Evolutionary conservation across 2,797 vertebrate species (phyloP).

Genomic region (Rhinophrynus dorsalis): DNA sequence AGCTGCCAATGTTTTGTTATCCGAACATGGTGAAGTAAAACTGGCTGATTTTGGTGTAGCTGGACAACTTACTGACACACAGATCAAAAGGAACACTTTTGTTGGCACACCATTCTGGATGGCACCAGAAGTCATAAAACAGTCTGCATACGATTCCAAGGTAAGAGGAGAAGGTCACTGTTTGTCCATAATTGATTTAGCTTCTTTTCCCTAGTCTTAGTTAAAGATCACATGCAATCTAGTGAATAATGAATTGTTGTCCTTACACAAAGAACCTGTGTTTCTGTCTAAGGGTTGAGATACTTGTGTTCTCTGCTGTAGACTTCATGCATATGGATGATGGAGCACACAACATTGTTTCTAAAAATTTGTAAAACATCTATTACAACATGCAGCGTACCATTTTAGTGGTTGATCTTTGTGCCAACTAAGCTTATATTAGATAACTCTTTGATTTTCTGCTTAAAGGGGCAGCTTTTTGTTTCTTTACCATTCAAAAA

Average conservation of each 20-base stretch:
- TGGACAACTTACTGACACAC: conserved; percentile 94
- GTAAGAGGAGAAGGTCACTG: conserved; percentile 61
- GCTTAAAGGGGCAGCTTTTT: too few species aligned
- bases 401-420: background rate
- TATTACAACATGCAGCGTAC: background rate
- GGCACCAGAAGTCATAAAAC: conserved; percentile 98
- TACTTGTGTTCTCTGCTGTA: background rate
- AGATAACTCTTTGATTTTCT: too few species aligned
- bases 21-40: conserved; percentile 96
- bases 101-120: conserved; percentile 98
- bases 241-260: conserved; percentile 30
- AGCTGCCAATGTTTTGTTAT: conserved; percentile 88
- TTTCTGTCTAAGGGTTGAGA: conserved; percentile 14
- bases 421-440: background rate
- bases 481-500: too few species aligned
- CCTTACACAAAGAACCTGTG: conserved; percentile 19
- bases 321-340: conserved; percentile 29
- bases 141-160: conserved; percentile 96
- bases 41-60: conserved; percentile 97
- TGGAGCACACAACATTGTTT: background rate
- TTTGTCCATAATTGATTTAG: background rate
- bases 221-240: conserved; percentile 15
- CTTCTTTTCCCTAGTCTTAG: conserved; percentile 8
- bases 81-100: conserved; percentile 97
- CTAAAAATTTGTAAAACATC: conserved; percentile 9